Evolutionary conservation across 2,113 vertebrate species (phyloP), one percentile per base, ranked within the genome.

Genomic region (Alligator mississippiensis): DNA sequence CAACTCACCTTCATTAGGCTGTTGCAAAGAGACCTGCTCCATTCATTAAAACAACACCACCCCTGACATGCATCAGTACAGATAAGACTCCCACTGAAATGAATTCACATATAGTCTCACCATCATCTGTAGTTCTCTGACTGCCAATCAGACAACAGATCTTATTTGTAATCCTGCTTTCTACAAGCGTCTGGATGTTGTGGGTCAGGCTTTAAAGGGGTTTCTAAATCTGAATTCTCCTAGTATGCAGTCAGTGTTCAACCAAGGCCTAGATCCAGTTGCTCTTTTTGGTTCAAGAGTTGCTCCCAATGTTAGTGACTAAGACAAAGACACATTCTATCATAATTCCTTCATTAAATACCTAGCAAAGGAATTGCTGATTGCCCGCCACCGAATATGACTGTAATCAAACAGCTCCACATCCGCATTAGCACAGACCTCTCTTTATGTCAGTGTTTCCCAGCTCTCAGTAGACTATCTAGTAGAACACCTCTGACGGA

Each of bases 301-400:
- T 38, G 9, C 61, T 77, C 81, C 62, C 1, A 14, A 61, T 9
- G 5, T n/a, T 57, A 38, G 57, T 0, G 0, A 25, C 2, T 28
- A 7, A 28, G 14, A 77, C 0, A 1, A 57, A 55, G 70, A 62
- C 28, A 34, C 34, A 34, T 34, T 34, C 34, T 34, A 34, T 34
- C 18, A 38, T 30, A 70, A 57, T 57, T 34, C 15, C 1, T 34
- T 34, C 34, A 34, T 34, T 34, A 34, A 34, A 34, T 34, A 34
- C 34, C 34, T 34, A 34, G 34, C 34, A 34, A 34, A 34, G 34
- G 34, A 34, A 34, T 34, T 34, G 34, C 3, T 11, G 18, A n/a
- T 1, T 70, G 62, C 62, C 61, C 8, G 3, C 55, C 2, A 57
- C 11, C 27, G 25, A 19, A 54, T 11, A 25, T 4, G 4, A 77